phyloP scores from a whole-genome alignment of 2,888 invertebrate species.

The Petrolisthes manimaculis region DNA sequence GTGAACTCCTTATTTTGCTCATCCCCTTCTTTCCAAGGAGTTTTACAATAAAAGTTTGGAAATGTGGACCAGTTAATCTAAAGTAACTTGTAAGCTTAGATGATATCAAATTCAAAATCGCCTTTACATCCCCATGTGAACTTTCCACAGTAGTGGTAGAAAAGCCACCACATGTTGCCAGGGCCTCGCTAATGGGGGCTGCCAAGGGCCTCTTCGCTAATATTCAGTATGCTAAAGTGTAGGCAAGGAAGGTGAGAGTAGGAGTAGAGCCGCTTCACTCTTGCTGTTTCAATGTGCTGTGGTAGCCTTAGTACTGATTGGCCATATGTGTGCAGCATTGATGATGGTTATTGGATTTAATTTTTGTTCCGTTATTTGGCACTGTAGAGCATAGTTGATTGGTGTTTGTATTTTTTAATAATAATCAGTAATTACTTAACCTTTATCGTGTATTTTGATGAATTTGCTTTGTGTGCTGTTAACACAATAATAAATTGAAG shows the following conservation, averaged over 20 bases:
- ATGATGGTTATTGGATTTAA: slow-evolving; percentile 26
- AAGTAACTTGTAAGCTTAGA: slow-evolving; percentile 38
- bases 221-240: slow-evolving; percentile 65
- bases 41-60: not conserved
- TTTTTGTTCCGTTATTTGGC: slow-evolving; percentile 30
- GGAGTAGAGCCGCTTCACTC: slow-evolving; percentile 55
- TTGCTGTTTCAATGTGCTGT: slow-evolving; percentile 57
- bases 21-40: too few relatives aligned
- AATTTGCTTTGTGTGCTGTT: slow-evolving; percentile 4
- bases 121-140: slow-evolving; percentile 61
- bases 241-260: slow-evolving; percentile 62
- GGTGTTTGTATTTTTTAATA: slow-evolving; percentile 27
- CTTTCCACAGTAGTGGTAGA: slow-evolving; percentile 61
- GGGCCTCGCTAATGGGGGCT: slow-evolving; percentile 62
- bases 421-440: slow-evolving; percentile 30
- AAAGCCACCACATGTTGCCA: slow-evolving; percentile 61
- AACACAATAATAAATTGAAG: not conserved
- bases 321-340: slow-evolving; percentile 42
- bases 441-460: slow-evolving; percentile 21
- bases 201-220: slow-evolving; percentile 64
- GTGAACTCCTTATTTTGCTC: too few relatives aligned
- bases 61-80: slow-evolving; percentile 42
- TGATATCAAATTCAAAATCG: slow-evolving; percentile 36
- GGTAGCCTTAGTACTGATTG: slow-evolving; percentile 50
- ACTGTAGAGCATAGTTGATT: slow-evolving; percentile 45